These are phyloP conservation scores for Beroe forskalii DNA, from an alignment of 37 sponge, comb jelly and placozoan species.

Conservation along the genomic window DNA sequence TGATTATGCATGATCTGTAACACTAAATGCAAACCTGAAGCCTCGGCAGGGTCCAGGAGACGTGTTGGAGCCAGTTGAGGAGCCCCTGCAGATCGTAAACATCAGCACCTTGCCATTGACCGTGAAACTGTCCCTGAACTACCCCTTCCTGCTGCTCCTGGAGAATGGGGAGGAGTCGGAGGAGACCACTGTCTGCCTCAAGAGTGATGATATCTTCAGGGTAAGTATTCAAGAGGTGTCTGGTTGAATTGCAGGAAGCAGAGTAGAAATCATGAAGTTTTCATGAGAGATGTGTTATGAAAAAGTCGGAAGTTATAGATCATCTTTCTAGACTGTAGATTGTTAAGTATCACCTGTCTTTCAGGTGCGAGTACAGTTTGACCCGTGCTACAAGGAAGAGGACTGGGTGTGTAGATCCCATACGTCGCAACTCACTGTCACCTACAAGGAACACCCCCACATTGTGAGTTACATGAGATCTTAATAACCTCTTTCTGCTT, in stretches of 20 bases:
- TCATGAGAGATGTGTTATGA: too few species aligned
- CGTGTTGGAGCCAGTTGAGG: conserved; percentile 66
- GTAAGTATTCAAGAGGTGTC: background rate
- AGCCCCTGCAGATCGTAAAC: conserved; percentile 72
- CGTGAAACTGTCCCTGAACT: conserved; percentile 67
- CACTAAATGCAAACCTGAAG: too few species aligned
- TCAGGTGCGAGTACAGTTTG: conserved; percentile 74
- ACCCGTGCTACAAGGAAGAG: conserved; percentile 80
- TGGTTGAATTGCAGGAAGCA: too few species aligned
- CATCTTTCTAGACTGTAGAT: too few species aligned
- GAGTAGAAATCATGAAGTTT: too few species aligned
- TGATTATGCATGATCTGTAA: too few species aligned
- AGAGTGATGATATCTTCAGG: conserved; percentile 23
- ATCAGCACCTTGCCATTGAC: conserved; percentile 79
- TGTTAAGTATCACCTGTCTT: too few species aligned
- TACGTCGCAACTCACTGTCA: conserved; percentile 69
- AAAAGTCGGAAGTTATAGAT: too few species aligned
- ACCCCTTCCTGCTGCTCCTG: conserved; percentile 74
- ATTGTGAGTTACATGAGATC: conserved; percentile 69
- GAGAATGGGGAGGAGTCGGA: background rate
- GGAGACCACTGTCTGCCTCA: conserved; percentile 10
- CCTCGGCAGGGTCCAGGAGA: conserved; percentile 72
- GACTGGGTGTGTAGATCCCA: conserved; percentile 67
- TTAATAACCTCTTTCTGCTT: too few species aligned
- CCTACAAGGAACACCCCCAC: conserved; percentile 90